phyloP scores from a whole-genome alignment of 2,888 invertebrate species.

The Deilephila elpenor region DNA sequence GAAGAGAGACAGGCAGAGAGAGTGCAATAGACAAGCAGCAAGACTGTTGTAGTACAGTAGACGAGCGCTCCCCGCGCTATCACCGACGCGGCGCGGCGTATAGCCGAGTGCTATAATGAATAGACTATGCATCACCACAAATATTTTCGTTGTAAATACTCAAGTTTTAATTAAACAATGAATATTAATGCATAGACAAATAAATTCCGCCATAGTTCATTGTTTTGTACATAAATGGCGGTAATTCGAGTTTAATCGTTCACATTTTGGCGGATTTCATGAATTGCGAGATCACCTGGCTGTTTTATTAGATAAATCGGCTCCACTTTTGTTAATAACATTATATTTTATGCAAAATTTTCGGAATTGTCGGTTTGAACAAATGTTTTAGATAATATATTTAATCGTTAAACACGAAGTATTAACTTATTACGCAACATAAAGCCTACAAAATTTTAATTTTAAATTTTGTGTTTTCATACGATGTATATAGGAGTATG shows the following conservation, averaged over 20 bases:
- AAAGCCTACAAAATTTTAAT: too few species aligned
- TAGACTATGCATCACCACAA: neutral
- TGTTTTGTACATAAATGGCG: neutral
- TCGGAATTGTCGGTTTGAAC: neutral
- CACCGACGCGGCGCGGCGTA: too few species aligned
- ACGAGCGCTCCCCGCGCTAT: too few species aligned
- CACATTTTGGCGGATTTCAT: slow-evolving; percentile 8
- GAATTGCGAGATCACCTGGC: neutral
- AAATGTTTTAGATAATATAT: too few species aligned
- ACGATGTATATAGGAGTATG: neutral
- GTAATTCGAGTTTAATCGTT: slow-evolving; percentile 7
- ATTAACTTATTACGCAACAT: too few species aligned
- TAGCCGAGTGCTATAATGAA: neutral
- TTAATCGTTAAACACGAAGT: too few species aligned
- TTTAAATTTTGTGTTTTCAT: neutral
- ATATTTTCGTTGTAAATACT: neutral
- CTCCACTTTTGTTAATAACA: neutral
- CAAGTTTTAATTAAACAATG: slow-evolving; percentile 8
- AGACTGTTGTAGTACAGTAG: too few species aligned
- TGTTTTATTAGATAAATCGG: neutral
- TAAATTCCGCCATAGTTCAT: neutral
- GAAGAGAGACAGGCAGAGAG: too few species aligned
- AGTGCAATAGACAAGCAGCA: too few species aligned
- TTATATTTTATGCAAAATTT: neutral
- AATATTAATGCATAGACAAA: slow-evolving; percentile 3